Evolutionary conservation across 2,888 invertebrate genomes (phyloP).

Genomic region (Teleogryllus oceanicus): DNA sequence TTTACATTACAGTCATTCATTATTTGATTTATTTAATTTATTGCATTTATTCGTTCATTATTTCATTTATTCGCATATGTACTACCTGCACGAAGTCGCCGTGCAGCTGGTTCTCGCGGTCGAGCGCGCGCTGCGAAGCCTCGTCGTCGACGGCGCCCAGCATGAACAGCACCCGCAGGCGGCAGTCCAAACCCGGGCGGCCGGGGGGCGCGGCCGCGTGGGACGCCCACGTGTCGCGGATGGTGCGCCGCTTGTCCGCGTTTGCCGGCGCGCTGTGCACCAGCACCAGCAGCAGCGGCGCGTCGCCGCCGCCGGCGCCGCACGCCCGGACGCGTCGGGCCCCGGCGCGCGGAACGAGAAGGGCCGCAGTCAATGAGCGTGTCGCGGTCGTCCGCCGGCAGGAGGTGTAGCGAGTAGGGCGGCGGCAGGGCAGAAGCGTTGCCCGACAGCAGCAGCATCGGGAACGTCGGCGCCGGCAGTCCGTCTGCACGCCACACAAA

Average conservation of each 20-base stretch:
- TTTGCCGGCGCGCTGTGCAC: slow-evolving; percentile 68
- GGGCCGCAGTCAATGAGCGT: slow-evolving; percentile 57
- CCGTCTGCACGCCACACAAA: neutral
- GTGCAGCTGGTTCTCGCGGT: slow-evolving; percentile 55
- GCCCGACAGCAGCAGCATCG: slow-evolving; percentile 34
- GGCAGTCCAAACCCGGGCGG: no score
- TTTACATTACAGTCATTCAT: no score
- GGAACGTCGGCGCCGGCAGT: slow-evolving; percentile 31
- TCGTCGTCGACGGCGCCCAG: slow-evolving; percentile 45
- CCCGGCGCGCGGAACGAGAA: slow-evolving; percentile 55
- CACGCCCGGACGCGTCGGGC: slow-evolving; percentile 61
- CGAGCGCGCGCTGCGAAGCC: slow-evolving; percentile 45
- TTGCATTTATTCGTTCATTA: no score
- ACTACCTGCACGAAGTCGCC: slow-evolving; percentile 64
- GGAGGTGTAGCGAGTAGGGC: slow-evolving; percentile 36
- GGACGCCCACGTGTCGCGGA: slow-evolving; percentile 65
- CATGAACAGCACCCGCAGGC: no score
- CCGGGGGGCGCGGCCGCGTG: no score
- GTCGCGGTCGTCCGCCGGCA: slow-evolving; percentile 44
- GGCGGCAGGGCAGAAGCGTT: slow-evolving; percentile 34
- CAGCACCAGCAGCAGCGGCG: slow-evolving; percentile 59
- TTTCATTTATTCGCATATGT: neutral
- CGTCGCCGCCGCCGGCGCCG: slow-evolving; percentile 48
- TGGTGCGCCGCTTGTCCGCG: slow-evolving; percentile 59
- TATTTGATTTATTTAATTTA: no score